Evolutionary conservation across 2,113 vertebrate genomes (phyloP), one percentile per base, ranked within the genome.

Genomic region (Lathamus discolor): DNA sequence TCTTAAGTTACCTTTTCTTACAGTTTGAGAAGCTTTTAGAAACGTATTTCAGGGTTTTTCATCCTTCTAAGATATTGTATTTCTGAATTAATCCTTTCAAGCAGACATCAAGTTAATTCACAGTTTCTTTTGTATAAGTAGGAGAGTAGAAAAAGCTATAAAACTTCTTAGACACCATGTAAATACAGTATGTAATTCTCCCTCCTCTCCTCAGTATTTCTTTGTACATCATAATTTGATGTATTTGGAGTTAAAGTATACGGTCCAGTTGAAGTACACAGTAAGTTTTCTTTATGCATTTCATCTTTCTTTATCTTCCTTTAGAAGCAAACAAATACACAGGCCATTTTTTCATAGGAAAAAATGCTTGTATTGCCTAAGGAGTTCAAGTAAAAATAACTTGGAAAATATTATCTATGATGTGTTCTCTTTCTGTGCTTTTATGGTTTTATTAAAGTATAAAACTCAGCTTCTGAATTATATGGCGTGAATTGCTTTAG

Each of bases 31-130:
- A 78, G 43, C n/a, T 92, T 86, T 76, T 48, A 75, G 43, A 72
- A 75, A 61, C 31, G 12, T 74, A 54, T 88, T 67, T 33, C 61
- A n/a, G 15, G 25, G 18, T 14, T 84, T 92, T 70, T 84, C 62
- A 16, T 74, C 43, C 13, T 94, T 85, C 31, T 55, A 51, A 80
- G 84, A 57, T 46, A 48, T 16, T 87, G 18, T 83, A 51, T 64
- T 74, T 93, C 64, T 68, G 81, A 93, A 77, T 59, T 85, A 93
- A 43, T 93, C 3, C 68, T 78, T 96, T 75, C 88, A 91, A 94
- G 59, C 37, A 91, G 52, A 15, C 67, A 44, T 81, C 52, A 83
- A 76, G n/a, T 73, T 81, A 86, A 88, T 78, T 88, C 75, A 46
- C 39, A 62, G 33, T 28, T 68, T 79, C 77, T 70, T 88, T 78